Conservation (phyloP, 2,797 vertebrate species). For the Cynopterus sphinx region DNA sequence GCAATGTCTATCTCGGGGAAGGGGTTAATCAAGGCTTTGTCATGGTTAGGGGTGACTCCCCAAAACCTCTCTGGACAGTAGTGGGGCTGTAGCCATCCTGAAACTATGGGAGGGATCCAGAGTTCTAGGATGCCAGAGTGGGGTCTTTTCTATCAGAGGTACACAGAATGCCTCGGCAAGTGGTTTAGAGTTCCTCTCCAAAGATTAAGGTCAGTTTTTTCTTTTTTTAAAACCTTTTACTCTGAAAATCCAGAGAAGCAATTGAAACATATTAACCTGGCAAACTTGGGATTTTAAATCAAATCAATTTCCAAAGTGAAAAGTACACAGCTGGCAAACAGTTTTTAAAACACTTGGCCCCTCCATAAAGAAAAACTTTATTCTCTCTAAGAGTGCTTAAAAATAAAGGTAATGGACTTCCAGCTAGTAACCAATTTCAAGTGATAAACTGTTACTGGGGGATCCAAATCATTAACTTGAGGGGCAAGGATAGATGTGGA, state of each 20-base stretch:
- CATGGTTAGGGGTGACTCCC: background rate
- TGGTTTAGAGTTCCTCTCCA: background rate
- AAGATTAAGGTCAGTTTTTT: background rate
- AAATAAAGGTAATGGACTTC: conserved; percentile 55
- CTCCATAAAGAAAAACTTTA: conserved; percentile 42
- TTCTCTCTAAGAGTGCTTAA: conserved; percentile 39
- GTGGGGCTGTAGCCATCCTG: background rate
- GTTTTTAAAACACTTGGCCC: conserved; percentile 59
- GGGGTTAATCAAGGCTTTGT: background rate
- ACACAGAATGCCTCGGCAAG: background rate
- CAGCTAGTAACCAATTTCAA: conserved; percentile 4
- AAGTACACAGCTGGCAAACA: conserved; percentile 35
- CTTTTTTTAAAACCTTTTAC: conserved; percentile 14
- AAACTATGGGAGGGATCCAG: background rate
- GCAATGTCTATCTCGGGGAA: background rate
- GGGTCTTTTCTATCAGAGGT: background rate
- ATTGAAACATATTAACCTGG: conserved; percentile 36
- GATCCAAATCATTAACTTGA: conserved; percentile 27
- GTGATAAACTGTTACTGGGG: conserved; percentile 46
- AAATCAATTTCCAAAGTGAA: conserved; percentile 46
- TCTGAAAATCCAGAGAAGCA: conserved; percentile 56
- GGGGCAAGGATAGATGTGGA: background rate
- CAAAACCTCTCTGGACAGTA: too few relatives aligned
- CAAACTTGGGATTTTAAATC: conserved; percentile 58
- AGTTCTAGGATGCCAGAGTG: background rate